Base-by-base conservation (phyloP, 2,888 invertebrate genomes). In the Vesta saturnalis region DNA sequence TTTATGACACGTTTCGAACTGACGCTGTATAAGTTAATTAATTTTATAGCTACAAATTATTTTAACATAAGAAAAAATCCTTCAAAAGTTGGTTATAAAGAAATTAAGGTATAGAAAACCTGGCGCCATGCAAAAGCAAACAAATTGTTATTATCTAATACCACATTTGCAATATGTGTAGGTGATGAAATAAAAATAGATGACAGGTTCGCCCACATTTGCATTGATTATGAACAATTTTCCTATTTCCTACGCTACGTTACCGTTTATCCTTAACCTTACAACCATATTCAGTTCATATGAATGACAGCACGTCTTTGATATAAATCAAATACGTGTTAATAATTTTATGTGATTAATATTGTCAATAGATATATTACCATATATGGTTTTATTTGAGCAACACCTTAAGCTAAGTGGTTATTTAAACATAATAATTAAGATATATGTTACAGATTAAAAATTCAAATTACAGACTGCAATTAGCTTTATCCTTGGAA, bases 141-240 rank as follows among this genome's bases (percentile, higher is more conserved):
- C 72, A 72, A 69, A 69, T 69, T 60, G 66, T 66, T 71, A 75
- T 75, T 75, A 74, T 75, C 75, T 74, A 74, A 74, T 70, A 56
- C 62, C 43, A 39, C 66, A 72, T 72, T 72, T 73, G 73, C 70
- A 72, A 75, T 71, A 69, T 69, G 74, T 72, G 74, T 76, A 73
- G 76, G 76, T 74, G 76, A 75, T 70, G 71, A 72, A 71, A 72
- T 74, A 75, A 75, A 73, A 75, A 71, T 70, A 64, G 63, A 66
- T 19, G 69, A 73, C 75, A 70, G 72, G 74, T 74, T 68, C 76
- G 73, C 74, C 77, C 69, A 75, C 77, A 67, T 58, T 56, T 69
- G 58, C 67, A 70, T 67, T 60, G 71, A 60, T 60, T 73, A 69
- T 72, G 60, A 71, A 70, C 67, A 72, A 71, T 71, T 72, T 74